A percentile compares a stretch with the other conserved stretches of the same genome.
Evolutionary conservation across 2,113 vertebrate species (phyloP).

Genomic region (Tenrec ecaudatus): DNA sequence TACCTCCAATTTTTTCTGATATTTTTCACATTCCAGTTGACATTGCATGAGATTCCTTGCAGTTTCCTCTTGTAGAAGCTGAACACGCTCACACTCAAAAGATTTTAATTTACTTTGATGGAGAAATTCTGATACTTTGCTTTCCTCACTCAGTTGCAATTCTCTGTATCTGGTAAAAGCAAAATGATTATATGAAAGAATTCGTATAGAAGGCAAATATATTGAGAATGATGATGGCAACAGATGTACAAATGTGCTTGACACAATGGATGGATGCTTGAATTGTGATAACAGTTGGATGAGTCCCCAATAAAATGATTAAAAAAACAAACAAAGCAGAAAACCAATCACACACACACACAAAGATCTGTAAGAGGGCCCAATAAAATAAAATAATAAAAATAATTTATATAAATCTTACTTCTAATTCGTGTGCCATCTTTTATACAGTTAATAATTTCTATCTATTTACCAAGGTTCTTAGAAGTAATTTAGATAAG

Average conservation of each 20-base stretch:
- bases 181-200: slow-evolving; percentile 11
- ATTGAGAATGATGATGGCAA: background rate
- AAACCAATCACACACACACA: too few relatives aligned
- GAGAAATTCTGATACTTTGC: slow-evolving; percentile 93
- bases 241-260: too few relatives aligned
- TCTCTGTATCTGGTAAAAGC: slow-evolving; percentile 90
- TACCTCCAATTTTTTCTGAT: slow-evolving; percentile 98
- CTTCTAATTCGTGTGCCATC: background rate
- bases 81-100: slow-evolving; percentile 95
- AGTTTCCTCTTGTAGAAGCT: slow-evolving; percentile 96
- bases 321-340: too few relatives aligned
- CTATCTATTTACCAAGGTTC: slow-evolving; percentile 39
- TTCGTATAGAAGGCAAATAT: background rate
- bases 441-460: background rate
- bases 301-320: too few relatives aligned
- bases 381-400: too few relatives aligned
- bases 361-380: too few relatives aligned
- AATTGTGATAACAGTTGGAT: too few relatives aligned
- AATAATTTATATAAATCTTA: background rate
- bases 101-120: slow-evolving; percentile 95
- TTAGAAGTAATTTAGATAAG: slow-evolving; percentile 56
- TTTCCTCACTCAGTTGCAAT: slow-evolving; percentile 94
- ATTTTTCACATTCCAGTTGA: slow-evolving; percentile 98
- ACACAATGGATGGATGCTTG: too few relatives aligned
- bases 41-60: slow-evolving; percentile 93